A percentile compares a stretch with the other conserved stretches of the same genome.
phyloP scores from a whole-genome alignment of 2,888 invertebrate species.

The Chymomyza amoena region DNA sequence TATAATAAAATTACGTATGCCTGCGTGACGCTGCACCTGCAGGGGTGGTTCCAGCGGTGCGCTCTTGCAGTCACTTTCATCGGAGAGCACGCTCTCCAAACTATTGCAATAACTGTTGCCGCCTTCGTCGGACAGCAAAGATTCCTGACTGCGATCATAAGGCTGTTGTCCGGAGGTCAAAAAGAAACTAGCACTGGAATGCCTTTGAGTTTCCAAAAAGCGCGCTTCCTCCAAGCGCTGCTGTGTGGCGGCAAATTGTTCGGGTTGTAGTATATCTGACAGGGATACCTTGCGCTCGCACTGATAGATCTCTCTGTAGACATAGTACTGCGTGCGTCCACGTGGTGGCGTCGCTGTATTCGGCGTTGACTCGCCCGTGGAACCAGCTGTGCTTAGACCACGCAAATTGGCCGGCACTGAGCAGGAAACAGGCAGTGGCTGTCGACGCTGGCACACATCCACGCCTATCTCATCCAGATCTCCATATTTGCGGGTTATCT shows the following conservation, averaged over 20 bases:
- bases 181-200: conserved; percentile 90
- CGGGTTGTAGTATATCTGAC: conserved; percentile 80
- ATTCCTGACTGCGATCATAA: conserved; percentile 85
- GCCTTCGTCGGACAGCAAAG: conserved; percentile 85
- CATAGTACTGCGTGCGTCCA: conserved; percentile 87
- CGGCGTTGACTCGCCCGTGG: conserved; percentile 79
- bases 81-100: conserved; percentile 89
- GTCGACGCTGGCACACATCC: conserved; percentile 38
- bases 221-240: conserved; percentile 73
- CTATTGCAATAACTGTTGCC: conserved; percentile 85
- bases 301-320: conserved; percentile 81
- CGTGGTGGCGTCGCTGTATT: conserved; percentile 69
- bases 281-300: conserved; percentile 81
- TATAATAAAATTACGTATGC: conserved; percentile 73
- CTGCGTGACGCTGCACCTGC: conserved; percentile 77
- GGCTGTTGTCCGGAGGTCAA: conserved; percentile 81
- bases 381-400: conserved; percentile 34
- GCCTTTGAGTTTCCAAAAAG: conserved; percentile 82
- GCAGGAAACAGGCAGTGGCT: conserved; percentile 65
- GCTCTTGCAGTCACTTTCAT: conserved; percentile 89
- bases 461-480: conserved; percentile 80
- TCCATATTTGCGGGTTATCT: conserved; percentile 83
- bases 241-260: conserved; percentile 77
- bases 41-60: conserved; percentile 84
- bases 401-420: conserved; percentile 73